These are phyloP conservation scores for Burhinus bistriatus DNA, from an alignment of 2,113 vertebrate species.

Conservation along the genomic window DNA sequence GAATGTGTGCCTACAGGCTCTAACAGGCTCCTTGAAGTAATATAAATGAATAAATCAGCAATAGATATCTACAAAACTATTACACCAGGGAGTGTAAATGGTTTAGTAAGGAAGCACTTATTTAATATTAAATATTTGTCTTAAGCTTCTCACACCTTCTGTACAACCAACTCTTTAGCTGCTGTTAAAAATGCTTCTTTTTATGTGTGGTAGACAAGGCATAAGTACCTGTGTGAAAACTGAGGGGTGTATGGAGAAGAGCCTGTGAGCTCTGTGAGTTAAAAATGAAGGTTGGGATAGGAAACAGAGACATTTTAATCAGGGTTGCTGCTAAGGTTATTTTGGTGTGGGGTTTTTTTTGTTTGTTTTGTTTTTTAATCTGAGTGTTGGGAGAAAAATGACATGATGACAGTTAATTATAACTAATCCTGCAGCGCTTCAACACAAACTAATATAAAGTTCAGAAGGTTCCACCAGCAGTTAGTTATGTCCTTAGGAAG, in stretches of 20 bases:
- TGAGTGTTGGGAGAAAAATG: background rate
- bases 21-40: background rate
- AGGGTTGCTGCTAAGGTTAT: background rate
- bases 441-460: constrained; percentile 23
- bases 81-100: background rate
- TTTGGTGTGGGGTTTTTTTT: background rate
- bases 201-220: background rate
- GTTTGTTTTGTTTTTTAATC: background rate
- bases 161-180: background rate
- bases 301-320: constrained; percentile 5
- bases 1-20: background rate
- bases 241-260: background rate
- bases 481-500: constrained; percentile 30
- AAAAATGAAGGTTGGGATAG: background rate
- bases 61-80: constrained; percentile 5
- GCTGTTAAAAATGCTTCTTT: background rate
- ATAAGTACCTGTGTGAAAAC: background rate
- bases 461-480: constrained; percentile 20
- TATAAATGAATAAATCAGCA: constrained; percentile 50
- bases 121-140: constrained; percentile 49
- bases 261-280: background rate
- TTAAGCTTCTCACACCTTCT: background rate
- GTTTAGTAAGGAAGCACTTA: background rate
- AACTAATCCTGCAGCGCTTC: constrained; percentile 49
- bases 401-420: constrained; percentile 64